Evolutionary conservation across 2,888 invertebrate species (phyloP).

Genomic region (Andrena minutula): DNA sequence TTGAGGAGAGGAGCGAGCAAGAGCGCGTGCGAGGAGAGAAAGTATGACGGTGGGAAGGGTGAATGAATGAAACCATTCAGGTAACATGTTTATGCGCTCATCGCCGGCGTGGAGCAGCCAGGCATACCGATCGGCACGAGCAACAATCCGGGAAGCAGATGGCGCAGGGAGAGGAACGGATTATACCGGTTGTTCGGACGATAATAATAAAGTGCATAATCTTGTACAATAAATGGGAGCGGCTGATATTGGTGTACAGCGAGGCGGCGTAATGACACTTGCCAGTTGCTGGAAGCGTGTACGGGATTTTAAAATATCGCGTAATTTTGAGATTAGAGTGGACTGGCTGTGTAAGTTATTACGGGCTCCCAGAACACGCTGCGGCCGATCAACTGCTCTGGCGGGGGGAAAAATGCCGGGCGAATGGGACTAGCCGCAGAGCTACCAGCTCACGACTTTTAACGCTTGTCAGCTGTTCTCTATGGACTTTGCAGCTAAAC

Average conservation of each 20-base stretch:
- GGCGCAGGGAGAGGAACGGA: constrained; percentile 56
- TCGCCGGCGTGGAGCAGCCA: constrained; percentile 59
- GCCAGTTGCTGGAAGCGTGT: constrained; percentile 36
- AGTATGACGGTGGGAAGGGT: constrained; percentile 29
- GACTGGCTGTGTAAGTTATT: constrained; percentile 1
- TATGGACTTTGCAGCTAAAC: neutral
- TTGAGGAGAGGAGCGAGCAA: constrained; percentile 28
- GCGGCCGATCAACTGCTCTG: neutral
- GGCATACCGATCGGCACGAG: constrained; percentile 63
- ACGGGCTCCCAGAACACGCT: constrained; percentile 17
- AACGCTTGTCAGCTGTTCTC: too few species aligned
- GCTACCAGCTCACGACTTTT: neutral
- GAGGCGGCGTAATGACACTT: constrained; percentile 48
- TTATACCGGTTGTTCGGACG: constrained; percentile 62
- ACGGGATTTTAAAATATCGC: constrained; percentile 46
- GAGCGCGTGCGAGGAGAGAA: constrained; percentile 29
- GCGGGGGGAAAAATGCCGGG: neutral
- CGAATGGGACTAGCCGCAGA: constrained; percentile 13
- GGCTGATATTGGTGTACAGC: constrained; percentile 42
- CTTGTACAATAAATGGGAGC: constrained; percentile 65
- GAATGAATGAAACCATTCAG: constrained; percentile 78
- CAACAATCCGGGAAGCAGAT: constrained; percentile 69
- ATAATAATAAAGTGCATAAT: constrained; percentile 72
- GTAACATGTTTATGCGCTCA: constrained; percentile 75
- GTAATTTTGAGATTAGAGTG: constrained; percentile 44